Conservation (phyloP, 1,140 invertebrate species). For the Drosophila elegans region DNA sequence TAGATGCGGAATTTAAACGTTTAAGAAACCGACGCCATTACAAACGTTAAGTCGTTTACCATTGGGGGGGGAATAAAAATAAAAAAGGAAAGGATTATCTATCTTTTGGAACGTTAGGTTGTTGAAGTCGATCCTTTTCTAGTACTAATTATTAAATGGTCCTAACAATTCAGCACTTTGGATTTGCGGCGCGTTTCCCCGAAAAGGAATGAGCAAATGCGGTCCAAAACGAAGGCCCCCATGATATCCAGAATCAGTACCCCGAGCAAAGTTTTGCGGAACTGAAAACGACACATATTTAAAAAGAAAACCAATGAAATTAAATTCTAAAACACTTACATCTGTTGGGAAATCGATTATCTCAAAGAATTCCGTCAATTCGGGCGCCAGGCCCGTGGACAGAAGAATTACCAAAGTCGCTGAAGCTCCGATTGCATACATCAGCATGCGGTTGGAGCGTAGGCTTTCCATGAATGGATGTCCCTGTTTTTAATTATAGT, state of each 20-base stretch:
- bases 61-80: not conserved
- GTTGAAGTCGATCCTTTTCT: conserved; percentile 22
- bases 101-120: conserved; percentile 25
- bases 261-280: conserved; percentile 91
- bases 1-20: conserved; percentile 20
- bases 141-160: conserved; percentile 28
- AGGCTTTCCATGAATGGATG: conserved; percentile 99
- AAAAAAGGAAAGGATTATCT: conserved; percentile 7
- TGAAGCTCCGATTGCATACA: conserved; percentile 94
- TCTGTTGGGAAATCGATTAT: conserved; percentile 94
- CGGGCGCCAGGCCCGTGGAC: conserved; percentile 91
- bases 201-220: conserved; percentile 94
- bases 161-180: conserved; percentile 67
- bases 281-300: conserved; percentile 88
- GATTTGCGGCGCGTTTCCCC: conserved; percentile 86
- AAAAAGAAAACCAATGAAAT: not conserved
- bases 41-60: not conserved
- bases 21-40: conserved; percentile 64
- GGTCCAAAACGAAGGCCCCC: conserved; percentile 93
- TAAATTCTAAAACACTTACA: conserved; percentile 86
- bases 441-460: conserved; percentile 94
- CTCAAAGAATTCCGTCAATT: conserved; percentile 93
- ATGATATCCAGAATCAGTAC: conserved; percentile 93
- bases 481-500: conserved; percentile 88
- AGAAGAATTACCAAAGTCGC: conserved; percentile 90